Conservation (phyloP, 1,140 invertebrate genomes). For the Megalopta genalis region DNA sequence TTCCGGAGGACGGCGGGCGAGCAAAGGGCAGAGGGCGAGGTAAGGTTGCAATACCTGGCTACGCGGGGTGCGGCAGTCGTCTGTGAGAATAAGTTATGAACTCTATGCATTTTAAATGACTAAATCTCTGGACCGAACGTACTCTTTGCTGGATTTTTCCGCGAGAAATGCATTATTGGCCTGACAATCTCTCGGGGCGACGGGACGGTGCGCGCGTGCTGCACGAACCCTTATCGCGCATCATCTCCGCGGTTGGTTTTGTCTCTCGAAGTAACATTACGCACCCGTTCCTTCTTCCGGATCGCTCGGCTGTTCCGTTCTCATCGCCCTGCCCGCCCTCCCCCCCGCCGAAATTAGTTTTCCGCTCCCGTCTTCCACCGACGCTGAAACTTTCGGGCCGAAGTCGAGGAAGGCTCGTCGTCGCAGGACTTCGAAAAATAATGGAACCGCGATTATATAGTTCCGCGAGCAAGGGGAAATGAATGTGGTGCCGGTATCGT, state of each 20-base stretch:
- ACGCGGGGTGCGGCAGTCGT: constrained; percentile 45
- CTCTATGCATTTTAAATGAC: constrained; percentile 77
- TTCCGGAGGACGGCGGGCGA: neutral
- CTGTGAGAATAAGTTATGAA: constrained; percentile 75
- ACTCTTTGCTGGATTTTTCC: constrained; percentile 66
- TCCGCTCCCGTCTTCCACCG: neutral
- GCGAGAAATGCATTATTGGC: constrained; percentile 72
- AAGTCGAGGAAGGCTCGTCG: neutral
- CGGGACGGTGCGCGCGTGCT: constrained; percentile 20
- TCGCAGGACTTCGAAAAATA: constrained; percentile 8
- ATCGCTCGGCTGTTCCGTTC: constrained; percentile 16
- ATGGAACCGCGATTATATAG: neutral
- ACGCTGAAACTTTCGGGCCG: neutral
- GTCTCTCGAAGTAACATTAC: constrained; percentile 28
- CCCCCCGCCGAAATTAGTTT: constrained; percentile 39
- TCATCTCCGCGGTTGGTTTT: constrained; percentile 37
- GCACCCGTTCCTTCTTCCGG: constrained; percentile 4
- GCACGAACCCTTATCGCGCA: constrained; percentile 51
- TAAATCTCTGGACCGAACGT: constrained; percentile 73
- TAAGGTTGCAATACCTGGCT: constrained; percentile 33
- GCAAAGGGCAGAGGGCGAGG: neutral
- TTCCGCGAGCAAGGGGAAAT: neutral
- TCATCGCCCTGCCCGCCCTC: neutral
- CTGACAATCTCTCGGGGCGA: constrained; percentile 66
- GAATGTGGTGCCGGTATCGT: neutral